A percentile compares a stretch with the other conserved stretches of the same genome.
Evolutionary conservation across 1,140 invertebrate genomes (phyloP).

Genomic region (Drosophila obscura): DNA sequence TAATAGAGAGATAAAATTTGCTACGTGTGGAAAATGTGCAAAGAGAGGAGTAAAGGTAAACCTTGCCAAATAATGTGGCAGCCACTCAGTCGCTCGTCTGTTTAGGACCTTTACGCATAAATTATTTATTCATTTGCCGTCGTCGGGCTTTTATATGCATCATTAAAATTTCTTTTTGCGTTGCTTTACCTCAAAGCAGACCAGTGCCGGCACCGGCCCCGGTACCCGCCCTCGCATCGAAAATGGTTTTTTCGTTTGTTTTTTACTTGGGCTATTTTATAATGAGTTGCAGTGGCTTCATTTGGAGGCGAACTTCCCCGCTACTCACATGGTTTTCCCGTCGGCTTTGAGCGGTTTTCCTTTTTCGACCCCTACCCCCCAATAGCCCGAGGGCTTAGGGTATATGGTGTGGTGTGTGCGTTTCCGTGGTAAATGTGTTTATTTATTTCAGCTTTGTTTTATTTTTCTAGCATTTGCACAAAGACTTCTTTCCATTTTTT

Average conservation of each 20-base stretch:
- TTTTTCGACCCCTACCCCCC: not conserved
- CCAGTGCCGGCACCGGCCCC: not conserved
- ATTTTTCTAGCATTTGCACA: slow-evolving; percentile 50
- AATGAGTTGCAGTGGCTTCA: slow-evolving; percentile 53
- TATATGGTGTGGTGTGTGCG: too few species aligned
- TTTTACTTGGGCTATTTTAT: slow-evolving; percentile 48
- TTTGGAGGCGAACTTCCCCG: slow-evolving; percentile 8
- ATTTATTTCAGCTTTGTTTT: slow-evolving; percentile 57
- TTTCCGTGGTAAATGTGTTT: slow-evolving; percentile 40
- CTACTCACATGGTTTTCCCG: slow-evolving; percentile 30
- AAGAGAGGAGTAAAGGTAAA: slow-evolving; percentile 42
- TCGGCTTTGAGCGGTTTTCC: slow-evolving; percentile 21
- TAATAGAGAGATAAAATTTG: slow-evolving; percentile 79
- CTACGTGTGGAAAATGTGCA: slow-evolving; percentile 67
- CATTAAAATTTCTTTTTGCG: slow-evolving; percentile 64
- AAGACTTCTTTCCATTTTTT: slow-evolving; percentile 15
- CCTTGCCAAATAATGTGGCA: slow-evolving; percentile 55
- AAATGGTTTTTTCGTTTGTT: slow-evolving; percentile 2
- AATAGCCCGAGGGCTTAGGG: too few species aligned
- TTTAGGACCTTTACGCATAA: slow-evolving; percentile 64
- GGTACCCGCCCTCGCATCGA: slow-evolving; percentile 11
- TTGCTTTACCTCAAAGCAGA: slow-evolving; percentile 25
- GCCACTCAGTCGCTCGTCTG: slow-evolving; percentile 17
- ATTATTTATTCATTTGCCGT: slow-evolving; percentile 80
- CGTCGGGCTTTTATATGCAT: slow-evolving; percentile 55